These are phyloP conservation scores for Cetoscarus ocellatus DNA, from an alignment of 2,797 vertebrate genomes.

Conservation along the genomic window DNA sequence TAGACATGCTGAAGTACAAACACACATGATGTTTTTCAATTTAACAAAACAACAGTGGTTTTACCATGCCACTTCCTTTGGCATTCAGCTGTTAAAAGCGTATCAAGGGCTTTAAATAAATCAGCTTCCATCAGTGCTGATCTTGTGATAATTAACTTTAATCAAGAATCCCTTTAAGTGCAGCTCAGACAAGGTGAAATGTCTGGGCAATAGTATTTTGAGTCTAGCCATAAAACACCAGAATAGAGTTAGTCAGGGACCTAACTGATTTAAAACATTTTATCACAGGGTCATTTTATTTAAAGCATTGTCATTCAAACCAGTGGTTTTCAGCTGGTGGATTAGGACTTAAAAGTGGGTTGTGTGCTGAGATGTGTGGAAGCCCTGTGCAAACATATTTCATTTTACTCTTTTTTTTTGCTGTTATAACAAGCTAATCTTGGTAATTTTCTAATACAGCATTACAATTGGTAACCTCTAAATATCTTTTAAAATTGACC, in stretches of 20 bases:
- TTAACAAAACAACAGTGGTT: neutral
- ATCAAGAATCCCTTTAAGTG: neutral
- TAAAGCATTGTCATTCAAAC: no score
- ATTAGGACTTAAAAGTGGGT: no score
- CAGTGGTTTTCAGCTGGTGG: no score
- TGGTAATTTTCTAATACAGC: no score
- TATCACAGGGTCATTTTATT: no score
- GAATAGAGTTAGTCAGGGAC: neutral
- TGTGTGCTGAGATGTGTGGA: no score
- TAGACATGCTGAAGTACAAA: slow-evolving; percentile 36
- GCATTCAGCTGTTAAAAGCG: neutral
- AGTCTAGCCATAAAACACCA: neutral
- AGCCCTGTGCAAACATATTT: neutral
- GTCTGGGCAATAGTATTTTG: neutral
- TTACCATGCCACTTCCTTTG: neutral
- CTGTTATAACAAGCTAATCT: no score
- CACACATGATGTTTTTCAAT: slow-evolving; percentile 34
- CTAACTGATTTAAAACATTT: neutral
- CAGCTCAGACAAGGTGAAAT: neutral
- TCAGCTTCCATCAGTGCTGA: neutral
- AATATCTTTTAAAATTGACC: no score
- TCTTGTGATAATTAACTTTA: neutral
- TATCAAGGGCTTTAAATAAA: neutral
- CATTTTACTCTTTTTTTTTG: neutral
- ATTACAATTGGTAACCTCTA: no score